A percentile compares a stretch with the other conserved stretches of the same genome.
phyloP scores from a whole-genome alignment of 2,113 vertebrate genomes.

The Oreamnos americanus region DNA sequence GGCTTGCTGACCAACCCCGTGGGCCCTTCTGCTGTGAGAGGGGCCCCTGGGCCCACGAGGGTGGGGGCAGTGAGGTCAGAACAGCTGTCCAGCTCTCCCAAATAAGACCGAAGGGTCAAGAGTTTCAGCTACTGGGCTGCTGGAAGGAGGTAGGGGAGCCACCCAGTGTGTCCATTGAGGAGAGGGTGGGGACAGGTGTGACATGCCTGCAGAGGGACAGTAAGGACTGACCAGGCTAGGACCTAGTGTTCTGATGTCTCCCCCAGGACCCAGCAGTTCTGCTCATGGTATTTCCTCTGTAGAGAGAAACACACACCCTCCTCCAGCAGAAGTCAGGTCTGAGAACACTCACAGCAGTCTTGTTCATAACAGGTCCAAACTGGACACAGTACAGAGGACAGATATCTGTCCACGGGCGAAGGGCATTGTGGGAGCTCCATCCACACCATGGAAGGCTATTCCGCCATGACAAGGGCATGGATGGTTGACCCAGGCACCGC shows the following conservation, averaged over 20 bases:
- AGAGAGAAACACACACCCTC: accelerated
- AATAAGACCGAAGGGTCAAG: background rate
- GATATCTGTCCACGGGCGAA: accelerated
- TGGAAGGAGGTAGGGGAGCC: too few relatives aligned
- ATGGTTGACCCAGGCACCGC: accelerated
- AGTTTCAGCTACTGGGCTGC: background rate
- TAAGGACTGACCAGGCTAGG: background rate
- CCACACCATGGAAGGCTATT: accelerated
- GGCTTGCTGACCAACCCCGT: background rate
- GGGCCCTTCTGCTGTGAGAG: background rate
- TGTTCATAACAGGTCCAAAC: background rate
- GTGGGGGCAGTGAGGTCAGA: background rate
- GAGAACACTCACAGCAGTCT: background rate
- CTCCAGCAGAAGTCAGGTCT: background rate
- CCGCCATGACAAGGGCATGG: too few relatives aligned
- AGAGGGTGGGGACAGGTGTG: background rate
- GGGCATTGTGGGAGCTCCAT: accelerated
- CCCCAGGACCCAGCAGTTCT: background rate
- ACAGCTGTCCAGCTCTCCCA: background rate
- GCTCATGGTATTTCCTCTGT: background rate
- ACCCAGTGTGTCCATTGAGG: background rate
- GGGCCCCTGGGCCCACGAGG: background rate
- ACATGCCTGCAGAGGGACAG: background rate
- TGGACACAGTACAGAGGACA: background rate
- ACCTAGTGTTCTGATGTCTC: too few relatives aligned